A percentile compares a stretch with the other conserved stretches of the same genome.
Evolutionary conservation across 1,140 invertebrate species (phyloP).

Genomic region (Lucilia sericata): DNA sequence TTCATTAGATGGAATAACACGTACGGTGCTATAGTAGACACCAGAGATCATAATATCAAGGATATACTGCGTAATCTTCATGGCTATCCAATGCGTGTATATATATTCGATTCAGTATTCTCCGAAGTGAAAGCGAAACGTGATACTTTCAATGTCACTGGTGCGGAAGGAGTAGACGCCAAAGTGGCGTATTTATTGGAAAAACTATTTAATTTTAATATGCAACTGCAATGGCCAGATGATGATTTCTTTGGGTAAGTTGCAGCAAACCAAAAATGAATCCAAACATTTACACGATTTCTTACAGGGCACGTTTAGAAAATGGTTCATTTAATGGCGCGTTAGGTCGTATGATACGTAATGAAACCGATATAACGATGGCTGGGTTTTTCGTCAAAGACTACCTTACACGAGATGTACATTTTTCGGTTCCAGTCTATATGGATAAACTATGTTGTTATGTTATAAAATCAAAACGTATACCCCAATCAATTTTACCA

Average conservation of each 20-base stretch:
- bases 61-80: slow-evolving; percentile 55
- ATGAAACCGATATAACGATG: slow-evolving; percentile 63
- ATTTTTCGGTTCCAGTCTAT: slow-evolving; percentile 63
- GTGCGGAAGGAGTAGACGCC: slow-evolving; percentile 56
- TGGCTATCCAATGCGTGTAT: slow-evolving; percentile 58
- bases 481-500: slow-evolving; percentile 66
- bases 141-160: slow-evolving; percentile 48
- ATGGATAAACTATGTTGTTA: slow-evolving; percentile 68
- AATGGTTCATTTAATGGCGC: slow-evolving; percentile 66
- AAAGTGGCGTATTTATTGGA: slow-evolving; percentile 55
- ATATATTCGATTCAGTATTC: slow-evolving; percentile 62
- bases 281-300: background rate
- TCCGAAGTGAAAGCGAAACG: slow-evolving; percentile 51
- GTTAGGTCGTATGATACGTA: slow-evolving; percentile 61
- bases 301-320: slow-evolving; percentile 51
- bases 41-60: background rate
- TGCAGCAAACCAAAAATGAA: background rate
- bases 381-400: slow-evolving; percentile 68
- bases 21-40: slow-evolving; percentile 30
- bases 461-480: slow-evolving; percentile 65
- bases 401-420: slow-evolving; percentile 64
- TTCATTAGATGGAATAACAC: slow-evolving; percentile 1
- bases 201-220: slow-evolving; percentile 58
- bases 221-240: slow-evolving; percentile 61
- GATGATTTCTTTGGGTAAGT: slow-evolving; percentile 60